Evolutionary conservation across 2,797 vertebrate species (phyloP), one percentile per base, ranked within the genome.

Genomic region (Sebastes melanostomus): DNA sequence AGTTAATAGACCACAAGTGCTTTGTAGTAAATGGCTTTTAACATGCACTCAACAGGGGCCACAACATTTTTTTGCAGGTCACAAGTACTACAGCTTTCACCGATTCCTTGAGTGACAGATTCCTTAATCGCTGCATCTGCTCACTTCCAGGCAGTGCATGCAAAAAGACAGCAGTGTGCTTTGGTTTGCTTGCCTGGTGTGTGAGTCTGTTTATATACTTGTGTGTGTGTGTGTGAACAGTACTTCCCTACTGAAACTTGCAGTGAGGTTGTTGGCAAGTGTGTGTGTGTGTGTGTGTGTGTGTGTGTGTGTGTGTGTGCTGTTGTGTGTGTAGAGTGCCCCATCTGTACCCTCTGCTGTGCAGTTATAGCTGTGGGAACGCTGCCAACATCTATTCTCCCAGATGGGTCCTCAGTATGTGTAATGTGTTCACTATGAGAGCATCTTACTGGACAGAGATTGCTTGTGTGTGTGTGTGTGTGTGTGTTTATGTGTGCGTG

Each of bases 261-360:
- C 42, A 66, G 38, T 22, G 72, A 38, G 58, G 62, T 24, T 66
- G 73, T 68, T 56, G 18, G 67, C 25, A 50, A 14, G 27, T 83
- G 66, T 65, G 66, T 72, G 27, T 80, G 79, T 61, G 66, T 67
- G 69, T 27, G 25, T 80, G 30, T 29, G 29, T 32, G 30, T 32
- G 29, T 29, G 29, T 32, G 30, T 32, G 32, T 32, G 27, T 63
- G 66, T 72, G 27, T 80, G 79, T 66, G 66, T 60, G 70, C 42
- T 46, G 42, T 46, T 71, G 63, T 77, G 58, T 69, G 59, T 78
- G n/a, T 54, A 9, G 38, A 73, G 72, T 66, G 80, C 80, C 84
- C 85, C 91, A 90, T 88, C 88, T 91, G 92, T 84, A 91, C 75
- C 81, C 81, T 89, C 81, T 85, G 87, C 82, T 89, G 87, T 58